These are phyloP conservation scores for Corapipo altera DNA, from an alignment of 2,113 vertebrate genomes.

Conservation along the genomic window DNA sequence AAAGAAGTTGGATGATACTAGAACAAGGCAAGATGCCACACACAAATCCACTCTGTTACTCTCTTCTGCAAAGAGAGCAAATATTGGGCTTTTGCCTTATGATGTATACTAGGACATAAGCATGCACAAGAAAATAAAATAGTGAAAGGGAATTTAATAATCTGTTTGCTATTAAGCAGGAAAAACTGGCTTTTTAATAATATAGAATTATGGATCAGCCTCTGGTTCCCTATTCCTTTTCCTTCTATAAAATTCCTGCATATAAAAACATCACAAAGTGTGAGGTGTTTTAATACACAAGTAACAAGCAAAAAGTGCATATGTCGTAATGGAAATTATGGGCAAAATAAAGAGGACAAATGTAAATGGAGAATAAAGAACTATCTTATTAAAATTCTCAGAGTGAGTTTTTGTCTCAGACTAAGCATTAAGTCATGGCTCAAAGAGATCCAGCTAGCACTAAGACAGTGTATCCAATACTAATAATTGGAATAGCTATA, in stretches of 20 bases:
- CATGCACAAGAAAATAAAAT: not conserved
- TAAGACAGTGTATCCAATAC: not conserved
- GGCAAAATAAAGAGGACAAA: not conserved
- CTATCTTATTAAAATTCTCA: not conserved
- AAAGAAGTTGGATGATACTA: not conserved
- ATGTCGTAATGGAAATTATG: not conserved
- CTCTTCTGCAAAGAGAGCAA: not conserved
- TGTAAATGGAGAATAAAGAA: not conserved
- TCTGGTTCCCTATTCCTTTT: not conserved
- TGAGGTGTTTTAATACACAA: not conserved
- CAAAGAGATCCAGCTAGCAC: not conserved
- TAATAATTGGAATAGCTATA: not conserved
- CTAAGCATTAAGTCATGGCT: not conserved
- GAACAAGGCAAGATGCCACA: not conserved
- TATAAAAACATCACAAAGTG: not conserved
- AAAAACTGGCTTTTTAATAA: constrained; percentile 27
- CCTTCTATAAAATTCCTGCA: not conserved
- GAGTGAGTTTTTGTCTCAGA: not conserved
- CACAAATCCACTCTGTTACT: not conserved
- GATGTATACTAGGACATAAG: not conserved
- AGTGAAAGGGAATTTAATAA: not conserved
- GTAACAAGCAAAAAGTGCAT: not conserved
- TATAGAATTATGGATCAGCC: not conserved
- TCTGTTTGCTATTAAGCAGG: not conserved
- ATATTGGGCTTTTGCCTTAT: not conserved